Evolutionary conservation across 1,140 invertebrate genomes (phyloP), one percentile per base, ranked within the genome.

Genomic region (Pseudomyrmex cubaensis): DNA sequence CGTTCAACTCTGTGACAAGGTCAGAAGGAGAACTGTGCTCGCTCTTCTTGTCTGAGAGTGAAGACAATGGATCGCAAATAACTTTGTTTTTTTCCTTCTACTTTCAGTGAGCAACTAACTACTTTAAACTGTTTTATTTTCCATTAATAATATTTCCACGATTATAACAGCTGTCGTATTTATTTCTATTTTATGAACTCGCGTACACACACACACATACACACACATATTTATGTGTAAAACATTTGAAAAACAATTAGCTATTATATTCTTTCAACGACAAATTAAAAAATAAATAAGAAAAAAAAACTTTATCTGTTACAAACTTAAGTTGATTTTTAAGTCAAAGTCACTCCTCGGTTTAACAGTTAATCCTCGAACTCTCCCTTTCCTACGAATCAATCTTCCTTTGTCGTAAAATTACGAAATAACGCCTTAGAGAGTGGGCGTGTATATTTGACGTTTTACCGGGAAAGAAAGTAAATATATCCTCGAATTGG

Each of bases 1-100:
- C 69, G 74, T 48, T 91, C 83, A 91, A 91, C 77, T 91, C 82
- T 59, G 64, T 69, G 63, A 85, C 90, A 87, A 92, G 91, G 91
- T 91, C 90, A 90, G 87, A 80, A 25, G 54, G 59, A 69, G 76
- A 59, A 35, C 15, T 15, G 20, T 15, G 20, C 46, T 72, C 20
- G 15, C 44, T 70, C 54, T 70, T 76, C 66, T 72, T 59, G 54
- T 72, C 48, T 72, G 10, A 70, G 10, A 70, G 44, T 46, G 72
- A 72, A 70, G 46, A 44, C 64, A 25, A 48, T 25, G 8, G 12
- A 46, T 13, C 20, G 50, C 4, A 17, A 17, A 59, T 69, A 56
- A 78, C 12, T 22, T 57, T 70, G 35, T 35, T 35, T 35, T 35
- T 35, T 35, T 35, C 50, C 44, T 50, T 25, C 10, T 9, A 54